Base-by-base conservation (phyloP, 1,140 invertebrate species). In the Leucophenga varia region DNA sequence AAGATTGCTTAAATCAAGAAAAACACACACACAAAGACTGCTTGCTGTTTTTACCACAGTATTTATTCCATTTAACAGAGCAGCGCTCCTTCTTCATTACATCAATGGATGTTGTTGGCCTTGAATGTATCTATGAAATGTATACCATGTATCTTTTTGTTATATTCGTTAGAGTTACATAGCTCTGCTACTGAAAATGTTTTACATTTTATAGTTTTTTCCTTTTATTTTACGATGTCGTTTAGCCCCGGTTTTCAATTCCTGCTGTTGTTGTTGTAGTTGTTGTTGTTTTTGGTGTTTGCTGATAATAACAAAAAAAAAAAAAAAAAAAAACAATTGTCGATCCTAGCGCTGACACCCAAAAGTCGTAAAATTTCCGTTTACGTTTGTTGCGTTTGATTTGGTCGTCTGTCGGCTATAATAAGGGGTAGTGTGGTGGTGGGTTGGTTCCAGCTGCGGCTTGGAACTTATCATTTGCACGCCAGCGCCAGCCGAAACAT, bases 181-280 rank as follows among this genome's bases (percentile, higher is more conserved):
- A n/a, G n/a, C n/a, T n/a, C n/a, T n/a, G n/a, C n/a, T 25, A 10
- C 22, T 25, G 22, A 25, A 25, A 56, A 48, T 59, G 58, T 67
- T 67, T 64, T 67, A 55, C 59, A 67, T 67, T 67, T 67, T 67
- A 67, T 67, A 67, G 63, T 67, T 67, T 67, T 63, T 56, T 59
- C 59, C 56, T 61, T 61, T 59, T 57, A 37, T 44, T 67, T 67
- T 67, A 67, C 56, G 63, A 63, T 47, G 49, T 38, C 9, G 22
- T 25, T 25, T 25, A 10, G 22, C 17, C 6, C 35, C 35, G 13
- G n/a, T 50, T 67, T 67, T 59, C 64, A 63, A 67, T 59, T 59
- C 63, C 54, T n/a, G n/a, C n/a, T n/a, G n/a, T n/a, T n/a, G n/a
- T n/a, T n/a, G n/a, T n/a, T n/a, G n/a, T n/a, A n/a, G n/a, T n/a